A percentile compares a stretch with the other conserved stretches of the same genome.
Evolutionary conservation across 2,113 vertebrate species (phyloP).

Genomic region (Orientallactaga bullata): DNA sequence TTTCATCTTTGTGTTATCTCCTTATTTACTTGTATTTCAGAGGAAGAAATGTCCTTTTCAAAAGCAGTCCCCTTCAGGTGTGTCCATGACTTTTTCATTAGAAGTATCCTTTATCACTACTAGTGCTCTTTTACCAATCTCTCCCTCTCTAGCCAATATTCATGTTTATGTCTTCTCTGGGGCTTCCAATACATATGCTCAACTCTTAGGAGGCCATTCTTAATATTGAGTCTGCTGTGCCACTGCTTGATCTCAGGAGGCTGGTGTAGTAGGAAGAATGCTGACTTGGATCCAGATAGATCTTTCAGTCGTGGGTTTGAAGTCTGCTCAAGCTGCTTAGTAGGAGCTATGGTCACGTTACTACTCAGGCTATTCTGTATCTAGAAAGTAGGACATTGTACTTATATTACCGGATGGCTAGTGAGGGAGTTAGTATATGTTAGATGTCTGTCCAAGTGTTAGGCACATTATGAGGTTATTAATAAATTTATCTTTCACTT

Average conservation of each 20-base stretch:
- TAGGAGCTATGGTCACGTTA: neutral
- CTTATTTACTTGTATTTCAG: conserved; percentile 17
- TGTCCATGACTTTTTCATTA: neutral
- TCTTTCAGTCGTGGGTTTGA: conserved; percentile 34
- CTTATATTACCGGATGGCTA: neutral
- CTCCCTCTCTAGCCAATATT: neutral
- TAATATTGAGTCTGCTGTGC: neutral
- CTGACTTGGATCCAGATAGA: conserved; percentile 40
- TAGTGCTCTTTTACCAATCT: neutral
- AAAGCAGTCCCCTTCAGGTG: neutral
- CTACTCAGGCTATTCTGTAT: conserved; percentile 21
- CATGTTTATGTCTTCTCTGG: neutral
- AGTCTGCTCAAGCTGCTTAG: conserved; percentile 39
- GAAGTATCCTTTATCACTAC: neutral
- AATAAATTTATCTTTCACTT: conserved; percentile 28
- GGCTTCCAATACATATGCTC: neutral
- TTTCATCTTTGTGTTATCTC: neutral
- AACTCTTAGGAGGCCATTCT: neutral
- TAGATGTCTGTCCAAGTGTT: neutral
- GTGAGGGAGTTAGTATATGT: conserved; percentile 19
- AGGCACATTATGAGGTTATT: conserved; percentile 27
- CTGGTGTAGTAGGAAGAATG: conserved; percentile 11
- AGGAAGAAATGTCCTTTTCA: conserved; percentile 13
- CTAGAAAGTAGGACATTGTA: conserved; percentile 18
- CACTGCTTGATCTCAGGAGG: neutral